phyloP scores from a whole-genome alignment of 2,113 vertebrate genomes.

The Erythrocercus mccallii region DNA sequence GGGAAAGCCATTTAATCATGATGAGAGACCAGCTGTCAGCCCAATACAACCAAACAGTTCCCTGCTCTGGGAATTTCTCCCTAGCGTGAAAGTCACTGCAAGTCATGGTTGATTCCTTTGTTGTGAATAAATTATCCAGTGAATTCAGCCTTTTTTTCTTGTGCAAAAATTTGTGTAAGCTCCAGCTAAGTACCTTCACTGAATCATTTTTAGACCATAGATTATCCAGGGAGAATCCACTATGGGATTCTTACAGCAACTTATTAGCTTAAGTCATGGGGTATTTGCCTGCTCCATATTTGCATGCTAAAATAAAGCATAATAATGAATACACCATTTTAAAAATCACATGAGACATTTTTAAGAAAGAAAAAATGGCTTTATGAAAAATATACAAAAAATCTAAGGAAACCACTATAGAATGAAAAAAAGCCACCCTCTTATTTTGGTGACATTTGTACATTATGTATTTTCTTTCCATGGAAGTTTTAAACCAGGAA shows the following conservation, averaged over 20 bases:
- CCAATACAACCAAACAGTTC: not conserved
- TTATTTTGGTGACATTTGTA: not conserved
- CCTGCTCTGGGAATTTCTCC: not conserved
- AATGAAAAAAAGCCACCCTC: not conserved
- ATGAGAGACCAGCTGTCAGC: slow-evolving; percentile 16
- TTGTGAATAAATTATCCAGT: not conserved
- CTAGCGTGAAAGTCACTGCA: not conserved
- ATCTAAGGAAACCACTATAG: not conserved
- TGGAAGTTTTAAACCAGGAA: not conserved
- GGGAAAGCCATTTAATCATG: slow-evolving; percentile 1
- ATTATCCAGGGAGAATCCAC: not conserved
- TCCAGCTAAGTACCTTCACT: not conserved
- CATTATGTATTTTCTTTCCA: not conserved
- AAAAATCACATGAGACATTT: not conserved
- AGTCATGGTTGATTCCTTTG: not conserved
- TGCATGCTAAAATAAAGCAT: not conserved
- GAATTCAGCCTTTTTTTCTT: not conserved
- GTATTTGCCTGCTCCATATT: not conserved
- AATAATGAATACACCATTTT: not conserved
- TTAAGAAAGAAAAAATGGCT: not conserved
- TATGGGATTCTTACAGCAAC: not conserved
- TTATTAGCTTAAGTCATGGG: not conserved
- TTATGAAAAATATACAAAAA: not conserved
- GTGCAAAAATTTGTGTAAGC: not conserved
- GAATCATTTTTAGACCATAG: not conserved